These are phyloP conservation scores for Pelmatolapia mariae DNA, from an alignment of 2,113 vertebrate genomes.

Conservation along the genomic window DNA sequence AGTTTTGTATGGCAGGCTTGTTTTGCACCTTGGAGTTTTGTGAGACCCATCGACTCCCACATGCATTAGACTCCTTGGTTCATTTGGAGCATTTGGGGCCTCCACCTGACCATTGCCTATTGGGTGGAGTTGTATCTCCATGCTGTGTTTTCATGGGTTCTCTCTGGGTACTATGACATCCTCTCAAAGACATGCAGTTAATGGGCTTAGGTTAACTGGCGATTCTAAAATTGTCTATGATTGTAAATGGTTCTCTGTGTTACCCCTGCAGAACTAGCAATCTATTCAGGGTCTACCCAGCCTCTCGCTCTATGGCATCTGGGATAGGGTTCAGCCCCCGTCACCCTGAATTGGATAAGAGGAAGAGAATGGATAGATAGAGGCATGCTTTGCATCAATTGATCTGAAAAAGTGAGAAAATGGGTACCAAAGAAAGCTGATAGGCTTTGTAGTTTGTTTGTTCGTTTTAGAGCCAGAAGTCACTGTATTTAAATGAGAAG, in stretches of 20 bases:
- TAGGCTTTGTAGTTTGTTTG: neutral
- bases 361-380: neutral
- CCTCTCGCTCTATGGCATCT: neutral
- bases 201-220: rapidly evolving
- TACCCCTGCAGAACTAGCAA: neutral
- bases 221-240: neutral
- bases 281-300: neutral
- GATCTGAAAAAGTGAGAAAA: neutral
- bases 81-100: neutral
- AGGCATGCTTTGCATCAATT: neutral
- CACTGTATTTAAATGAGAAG: neutral
- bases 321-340: neutral
- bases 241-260: neutral
- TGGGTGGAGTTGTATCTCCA: neutral
- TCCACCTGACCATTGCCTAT: neutral
- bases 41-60: neutral
- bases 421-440: neutral
- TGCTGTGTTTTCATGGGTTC: neutral
- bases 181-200: neutral
- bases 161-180: neutral
- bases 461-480: rapidly evolving
- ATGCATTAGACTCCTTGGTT: neutral
- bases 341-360: neutral
- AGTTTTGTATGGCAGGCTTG: neutral
- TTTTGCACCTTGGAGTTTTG: neutral